A percentile compares a stretch with the other conserved stretches of the same genome.
These are phyloP conservation scores for Drosophila sulfurigaster DNA, from an alignment of 1,140 invertebrate genomes.

Conservation along the genomic window DNA sequence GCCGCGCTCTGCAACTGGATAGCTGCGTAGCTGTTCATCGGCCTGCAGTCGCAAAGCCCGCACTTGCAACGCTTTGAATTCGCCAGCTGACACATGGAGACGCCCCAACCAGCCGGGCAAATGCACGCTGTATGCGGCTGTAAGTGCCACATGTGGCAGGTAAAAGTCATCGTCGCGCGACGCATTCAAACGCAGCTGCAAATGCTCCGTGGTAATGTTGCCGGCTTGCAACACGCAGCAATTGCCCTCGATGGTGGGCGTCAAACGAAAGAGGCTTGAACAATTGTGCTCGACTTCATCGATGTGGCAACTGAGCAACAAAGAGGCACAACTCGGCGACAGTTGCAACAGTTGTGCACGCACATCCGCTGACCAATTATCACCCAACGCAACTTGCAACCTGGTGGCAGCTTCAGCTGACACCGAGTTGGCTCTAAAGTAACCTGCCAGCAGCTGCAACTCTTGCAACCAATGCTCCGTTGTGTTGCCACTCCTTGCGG, in stretches of 20 bases:
- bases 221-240: conserved; percentile 38
- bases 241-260: conserved; percentile 23
- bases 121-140: conserved; percentile 48
- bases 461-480: conserved; percentile 31
- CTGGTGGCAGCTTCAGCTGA: background rate
- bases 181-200: conserved; percentile 49
- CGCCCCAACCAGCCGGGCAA: conserved; percentile 48
- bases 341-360: conserved; percentile 29
- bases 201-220: conserved; percentile 25
- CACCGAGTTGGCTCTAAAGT: conserved; percentile 34
- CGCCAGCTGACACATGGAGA: conserved; percentile 16
- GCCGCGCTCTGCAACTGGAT: conserved; percentile 21
- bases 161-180: conserved; percentile 49
- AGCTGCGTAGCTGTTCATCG: conserved; percentile 21
- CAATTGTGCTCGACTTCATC: conserved; percentile 38
- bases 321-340: conserved; percentile 47
- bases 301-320: conserved; percentile 44
- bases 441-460: conserved; percentile 33
- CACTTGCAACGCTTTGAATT: background rate
- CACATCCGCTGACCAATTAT: conserved; percentile 15
- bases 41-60: conserved; percentile 5
- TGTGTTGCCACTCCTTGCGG: background rate
- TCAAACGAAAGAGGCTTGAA: conserved; percentile 43
- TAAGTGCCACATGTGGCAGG: conserved; percentile 5
- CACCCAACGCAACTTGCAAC: conserved; percentile 18